Percentiles rank a stretch among this genome's conserved stretches.
phyloP scores from a whole-genome alignment of 2,888 invertebrate species.

The Dicranocentrus wangi region DNA sequence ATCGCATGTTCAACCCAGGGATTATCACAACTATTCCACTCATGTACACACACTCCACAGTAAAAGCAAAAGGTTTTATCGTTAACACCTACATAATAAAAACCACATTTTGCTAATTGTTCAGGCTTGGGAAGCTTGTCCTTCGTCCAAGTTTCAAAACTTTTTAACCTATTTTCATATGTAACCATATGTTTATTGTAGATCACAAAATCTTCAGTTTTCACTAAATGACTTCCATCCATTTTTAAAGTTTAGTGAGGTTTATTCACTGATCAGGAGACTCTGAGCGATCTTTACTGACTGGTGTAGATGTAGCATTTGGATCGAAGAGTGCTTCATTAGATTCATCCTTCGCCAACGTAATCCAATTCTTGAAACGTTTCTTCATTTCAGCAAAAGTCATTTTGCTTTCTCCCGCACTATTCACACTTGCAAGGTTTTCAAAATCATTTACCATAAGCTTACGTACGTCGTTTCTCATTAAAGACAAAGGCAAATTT shows the following conservation, averaged over 20 bases:
- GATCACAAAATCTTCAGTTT: background rate
- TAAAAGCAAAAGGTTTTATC: background rate
- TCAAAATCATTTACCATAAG: background rate
- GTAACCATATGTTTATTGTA: background rate
- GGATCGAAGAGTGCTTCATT: background rate
- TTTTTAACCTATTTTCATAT: background rate
- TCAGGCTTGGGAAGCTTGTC: background rate
- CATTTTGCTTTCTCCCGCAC: background rate
- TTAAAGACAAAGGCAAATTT: constrained; percentile 13
- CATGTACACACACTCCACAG: background rate
- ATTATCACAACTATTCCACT: background rate
- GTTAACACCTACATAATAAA: background rate
- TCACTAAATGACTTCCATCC: background rate
- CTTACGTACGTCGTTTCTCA: background rate
- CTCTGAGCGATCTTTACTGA: background rate
- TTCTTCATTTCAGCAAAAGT: constrained; percentile 13
- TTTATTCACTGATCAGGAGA: too few species aligned
- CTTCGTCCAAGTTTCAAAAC: background rate
- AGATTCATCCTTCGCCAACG: background rate
- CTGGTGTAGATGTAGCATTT: background rate
- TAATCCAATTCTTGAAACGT: constrained; percentile 7
- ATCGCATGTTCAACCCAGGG: constrained; percentile 33
- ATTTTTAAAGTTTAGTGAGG: background rate
- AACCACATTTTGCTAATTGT: constrained; percentile 1
- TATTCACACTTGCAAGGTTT: background rate